Base-by-base conservation (phyloP, 2,797 vertebrate genomes). In the Takifugu ocellatus region DNA sequence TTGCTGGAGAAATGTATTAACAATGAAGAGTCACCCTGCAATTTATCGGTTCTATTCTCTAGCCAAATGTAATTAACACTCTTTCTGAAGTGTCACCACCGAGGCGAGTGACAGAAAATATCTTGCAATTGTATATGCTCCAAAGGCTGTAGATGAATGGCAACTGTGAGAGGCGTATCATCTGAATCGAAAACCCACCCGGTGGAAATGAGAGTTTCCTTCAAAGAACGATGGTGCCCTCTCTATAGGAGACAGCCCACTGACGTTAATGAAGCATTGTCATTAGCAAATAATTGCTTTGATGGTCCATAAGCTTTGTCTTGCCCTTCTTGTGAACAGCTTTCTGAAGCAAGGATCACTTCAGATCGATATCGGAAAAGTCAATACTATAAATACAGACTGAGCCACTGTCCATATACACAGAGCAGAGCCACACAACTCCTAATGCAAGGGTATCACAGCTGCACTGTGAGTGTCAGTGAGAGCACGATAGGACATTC, bases 251-350 rank as follows among this genome's bases (percentile, higher is more conserved):
- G 61, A 47, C 12, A 64, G 48, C 27, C 36, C 33, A 55, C 5
- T 74, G 75, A 68, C 70, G 71, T 81, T 63, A 51, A 61, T 61
- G 54, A 84, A 55, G 57, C 70, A 70, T 3, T 54, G 63, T 83
- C 77, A 86, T 69, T 69, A 70, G 70, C 54, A 54, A 42, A 61
- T 81, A 84, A 78, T 81, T 87, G 72, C 57, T n/a, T 53, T 63
- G 51, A 36, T 36, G 47, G 61, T 84, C 79, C 75, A 78, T 84
- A 70, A 26, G 72, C 50, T 75, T 77, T 54, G 69, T 84, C 75
- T 84, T 84, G 79, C 67, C 71, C 48, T 77, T 77, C 31, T 62
- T 56, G 66, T 77, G 44, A 26, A 74, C 73, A 57, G 4, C 55
- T 64, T 66, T 59, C 65, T 66, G 56, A 70, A 74, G 72, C 17